Percentiles rank a stretch among this genome's conserved stretches.
Conservation (phyloP, 92 coral and sea anemone species). For the Galaxea fascicularis region DNA sequence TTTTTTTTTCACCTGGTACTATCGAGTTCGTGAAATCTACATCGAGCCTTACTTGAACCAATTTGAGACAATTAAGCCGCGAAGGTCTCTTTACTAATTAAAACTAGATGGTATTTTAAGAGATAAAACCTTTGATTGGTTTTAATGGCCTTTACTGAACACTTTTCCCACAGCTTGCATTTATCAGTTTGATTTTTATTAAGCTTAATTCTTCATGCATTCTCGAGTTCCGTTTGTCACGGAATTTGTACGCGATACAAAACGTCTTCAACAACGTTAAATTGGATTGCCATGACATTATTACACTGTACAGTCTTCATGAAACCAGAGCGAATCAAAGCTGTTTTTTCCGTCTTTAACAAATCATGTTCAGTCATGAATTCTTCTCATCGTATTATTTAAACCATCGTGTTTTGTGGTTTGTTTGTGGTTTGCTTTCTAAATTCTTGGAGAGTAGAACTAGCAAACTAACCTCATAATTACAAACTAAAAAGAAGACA, state of each 20-base stretch:
- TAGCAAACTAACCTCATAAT: background rate
- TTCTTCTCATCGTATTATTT: background rate
- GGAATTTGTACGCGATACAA: background rate
- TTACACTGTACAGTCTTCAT: too few species aligned
- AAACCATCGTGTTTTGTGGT: slow-evolving; percentile 2
- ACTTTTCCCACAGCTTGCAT: background rate
- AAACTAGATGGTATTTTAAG: slow-evolving; percentile 16
- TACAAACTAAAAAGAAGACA: background rate
- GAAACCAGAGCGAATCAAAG: too few species aligned
- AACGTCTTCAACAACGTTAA: too few species aligned
- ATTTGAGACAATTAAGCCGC: background rate
- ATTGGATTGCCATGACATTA: too few species aligned
- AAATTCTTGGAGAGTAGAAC: background rate
- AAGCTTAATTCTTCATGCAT: background rate
- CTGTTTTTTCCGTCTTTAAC: background rate
- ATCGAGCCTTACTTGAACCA: background rate
- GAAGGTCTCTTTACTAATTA: background rate
- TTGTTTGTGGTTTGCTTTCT: background rate
- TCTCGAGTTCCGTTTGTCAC: background rate
- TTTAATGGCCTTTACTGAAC: slow-evolving; percentile 14
- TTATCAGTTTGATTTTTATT: background rate
- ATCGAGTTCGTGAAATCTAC: background rate
- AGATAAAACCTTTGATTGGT: slow-evolving; percentile 23
- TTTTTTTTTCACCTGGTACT: background rate
- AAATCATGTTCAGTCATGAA: background rate